A percentile compares a stretch with the other conserved stretches of the same genome.
These are phyloP conservation scores for Apamea crenata DNA, from an alignment of 2,888 invertebrate genomes.

Conservation along the genomic window DNA sequence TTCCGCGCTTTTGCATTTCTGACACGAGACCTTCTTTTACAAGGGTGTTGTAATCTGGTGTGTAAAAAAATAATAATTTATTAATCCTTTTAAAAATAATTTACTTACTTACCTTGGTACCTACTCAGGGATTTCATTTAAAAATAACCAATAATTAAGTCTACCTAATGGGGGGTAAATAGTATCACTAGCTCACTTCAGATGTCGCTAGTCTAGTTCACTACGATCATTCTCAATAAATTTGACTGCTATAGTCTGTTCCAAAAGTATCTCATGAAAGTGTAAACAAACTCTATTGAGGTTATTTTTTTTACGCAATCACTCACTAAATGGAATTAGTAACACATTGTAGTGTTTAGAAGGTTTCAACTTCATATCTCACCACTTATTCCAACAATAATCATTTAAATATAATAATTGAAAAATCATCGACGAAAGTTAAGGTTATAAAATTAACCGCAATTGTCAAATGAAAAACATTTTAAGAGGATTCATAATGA, in stretches of 20 bases:
- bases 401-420: too few species aligned
- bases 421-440: too few species aligned
- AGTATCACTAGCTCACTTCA: neutral
- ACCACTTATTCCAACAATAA: too few species aligned
- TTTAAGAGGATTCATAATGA: too few species aligned
- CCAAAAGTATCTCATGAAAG: neutral
- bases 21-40: slow-evolving; percentile 76
- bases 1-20: slow-evolving; percentile 84
- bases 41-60: slow-evolving; percentile 78
- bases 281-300: neutral
- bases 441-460: too few species aligned
- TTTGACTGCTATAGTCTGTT: neutral
- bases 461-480: too few species aligned
- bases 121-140: neutral
- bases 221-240: neutral
- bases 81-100: neutral
- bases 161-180: neutral
- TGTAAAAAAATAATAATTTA: slow-evolving; percentile 1
- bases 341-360: too few species aligned
- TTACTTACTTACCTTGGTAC: too few species aligned
- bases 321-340: too few species aligned
- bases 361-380: too few species aligned
- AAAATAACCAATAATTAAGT: neutral
- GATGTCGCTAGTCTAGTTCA: neutral
- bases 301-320: neutral